Conservation (phyloP, 2,113 vertebrate genomes). For the Anoplopoma fimbria region DNA sequence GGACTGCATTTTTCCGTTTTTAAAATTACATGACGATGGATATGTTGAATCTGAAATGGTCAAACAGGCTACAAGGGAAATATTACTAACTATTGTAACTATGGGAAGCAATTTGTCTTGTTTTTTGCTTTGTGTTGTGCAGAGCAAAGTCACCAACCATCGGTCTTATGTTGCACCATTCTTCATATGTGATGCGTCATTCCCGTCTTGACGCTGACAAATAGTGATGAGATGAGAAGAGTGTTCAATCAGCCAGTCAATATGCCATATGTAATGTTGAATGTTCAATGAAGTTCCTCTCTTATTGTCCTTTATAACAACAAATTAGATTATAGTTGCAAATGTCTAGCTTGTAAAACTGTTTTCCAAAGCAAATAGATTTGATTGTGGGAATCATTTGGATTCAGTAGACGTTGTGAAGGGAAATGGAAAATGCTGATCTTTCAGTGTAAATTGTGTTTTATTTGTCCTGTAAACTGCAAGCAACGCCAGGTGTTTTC, state of each 20-base stretch:
- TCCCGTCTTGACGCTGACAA: constrained; percentile 28
- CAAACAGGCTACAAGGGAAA: background rate
- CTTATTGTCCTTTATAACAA: constrained; percentile 18
- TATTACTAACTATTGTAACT: background rate
- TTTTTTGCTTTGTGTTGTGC: constrained; percentile 11
- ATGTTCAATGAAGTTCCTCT: constrained; percentile 28
- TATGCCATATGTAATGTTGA: constrained; percentile 55
- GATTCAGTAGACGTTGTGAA: constrained; percentile 11
- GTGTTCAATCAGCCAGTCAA: constrained; percentile 44
- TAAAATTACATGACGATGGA: background rate
- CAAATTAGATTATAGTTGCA: constrained; percentile 26
- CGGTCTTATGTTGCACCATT: constrained; percentile 30
- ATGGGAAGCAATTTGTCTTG: constrained; percentile 11
- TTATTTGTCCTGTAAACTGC: constrained; percentile 53
- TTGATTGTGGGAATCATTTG: constrained; percentile 14
- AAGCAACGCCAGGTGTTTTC: constrained; percentile 48
- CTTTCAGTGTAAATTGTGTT: constrained; percentile 48
- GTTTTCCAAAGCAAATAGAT: constrained; percentile 13
- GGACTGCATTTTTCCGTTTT: background rate
- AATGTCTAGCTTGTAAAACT: constrained; percentile 1
- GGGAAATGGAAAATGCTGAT: constrained; percentile 15
- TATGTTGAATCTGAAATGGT: background rate
- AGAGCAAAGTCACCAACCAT: constrained; percentile 33
- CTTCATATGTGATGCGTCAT: constrained; percentile 49
- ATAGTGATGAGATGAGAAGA: constrained; percentile 12